Conservation (phyloP, 2,797 vertebrate species). For the Adelosebastes latens region DNA sequence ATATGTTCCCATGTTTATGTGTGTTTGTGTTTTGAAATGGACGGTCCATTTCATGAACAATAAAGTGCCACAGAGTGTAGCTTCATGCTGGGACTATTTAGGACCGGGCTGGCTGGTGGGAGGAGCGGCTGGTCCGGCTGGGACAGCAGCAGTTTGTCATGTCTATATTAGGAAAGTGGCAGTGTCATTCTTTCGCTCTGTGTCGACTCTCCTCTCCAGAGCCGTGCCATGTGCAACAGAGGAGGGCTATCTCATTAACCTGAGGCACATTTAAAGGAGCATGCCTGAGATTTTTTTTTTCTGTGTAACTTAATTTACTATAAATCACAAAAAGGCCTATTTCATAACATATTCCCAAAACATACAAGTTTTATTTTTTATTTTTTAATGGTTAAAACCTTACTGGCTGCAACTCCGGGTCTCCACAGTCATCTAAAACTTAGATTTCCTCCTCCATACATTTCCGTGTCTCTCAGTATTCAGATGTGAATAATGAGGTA, state of each 20-base stretch:
- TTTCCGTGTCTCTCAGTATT: conserved; percentile 48
- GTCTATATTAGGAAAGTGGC: conserved; percentile 88
- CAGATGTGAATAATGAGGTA: conserved; percentile 52
- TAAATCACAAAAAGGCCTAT: not conserved
- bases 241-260: conserved; percentile 38
- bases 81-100: conserved; percentile 63
- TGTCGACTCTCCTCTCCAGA: conserved; percentile 48
- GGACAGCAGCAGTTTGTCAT: conserved; percentile 77
- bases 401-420: not conserved
- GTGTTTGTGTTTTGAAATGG: conserved; percentile 34
- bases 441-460: conserved; percentile 21
- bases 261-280: conserved; percentile 22
- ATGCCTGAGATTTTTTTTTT: not conserved
- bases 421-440: conserved; percentile 7
- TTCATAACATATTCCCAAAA: not conserved
- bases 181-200: conserved; percentile 79
- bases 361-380: not conserved
- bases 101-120: conserved; percentile 42
- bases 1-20: conserved; percentile 21
- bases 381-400: not conserved
- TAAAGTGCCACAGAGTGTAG: conserved; percentile 15
- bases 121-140: conserved; percentile 46
- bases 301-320: not conserved
- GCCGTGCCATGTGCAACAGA: conserved; percentile 42
- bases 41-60: conserved; percentile 19